Evolutionary conservation across 2,797 vertebrate species (phyloP), one percentile per base, ranked within the genome.

Genomic region (Cossypha polioptera): DNA sequence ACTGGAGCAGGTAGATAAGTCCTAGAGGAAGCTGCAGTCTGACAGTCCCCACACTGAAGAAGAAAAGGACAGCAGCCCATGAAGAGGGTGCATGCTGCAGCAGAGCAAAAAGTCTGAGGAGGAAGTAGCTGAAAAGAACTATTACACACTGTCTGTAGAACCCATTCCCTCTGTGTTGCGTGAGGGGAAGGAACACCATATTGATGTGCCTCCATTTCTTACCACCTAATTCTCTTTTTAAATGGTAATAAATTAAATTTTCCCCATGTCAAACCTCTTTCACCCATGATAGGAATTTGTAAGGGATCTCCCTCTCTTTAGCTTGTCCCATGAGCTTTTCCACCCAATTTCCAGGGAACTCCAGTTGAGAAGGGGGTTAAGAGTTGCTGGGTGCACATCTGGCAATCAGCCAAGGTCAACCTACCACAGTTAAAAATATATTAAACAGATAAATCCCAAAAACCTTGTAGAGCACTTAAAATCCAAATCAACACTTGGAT

Each of bases 301-400:
- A 53, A 74, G 11, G 16, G 7, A 42, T 61, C 2, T n/a, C 26
- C 16, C 21, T 66, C 28, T 38, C 12, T 71, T 53, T 71, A 40
- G 40, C 8, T 79, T 0, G 0, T 18, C 16, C 29, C 12, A 25
- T 0, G 0, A 62, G 9, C 1, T 63, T 66, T 86, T 79, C 43
- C 16, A 38, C 25, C 26, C 45, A 65, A 2, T 48, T 82, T 76
- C 3, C 16, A 31, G 3, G 3, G 12, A 73, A 11, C 0, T 65
- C 17, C 25, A n/a, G 2, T 4, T 67, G 48, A 74, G 22, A 19
- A 58, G 10, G 2, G 1, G 4, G 1, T 5, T 63, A 29, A 59
- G 15, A 51, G 17, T 2, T 4, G 3, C 13, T 47, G 36, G 16
- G 14, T 62, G 11, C 6, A 50, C 10, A 42, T 72, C 24, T 71